phyloP scores from a whole-genome alignment of 2,113 vertebrate species.

The Proterorhinus semilunaris region DNA sequence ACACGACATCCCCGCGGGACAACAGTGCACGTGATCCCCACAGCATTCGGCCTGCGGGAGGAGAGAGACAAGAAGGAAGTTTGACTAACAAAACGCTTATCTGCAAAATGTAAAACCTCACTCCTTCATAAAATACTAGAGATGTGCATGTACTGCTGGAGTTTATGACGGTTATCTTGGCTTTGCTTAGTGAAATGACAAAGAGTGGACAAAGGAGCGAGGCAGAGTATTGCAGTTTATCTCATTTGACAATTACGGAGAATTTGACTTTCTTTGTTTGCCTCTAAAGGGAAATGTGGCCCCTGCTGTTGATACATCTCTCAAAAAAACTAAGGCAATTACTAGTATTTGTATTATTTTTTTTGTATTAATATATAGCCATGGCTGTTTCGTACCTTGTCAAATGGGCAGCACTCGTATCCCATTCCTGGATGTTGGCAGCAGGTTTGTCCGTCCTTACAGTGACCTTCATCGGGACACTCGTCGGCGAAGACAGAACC shows the following conservation, averaged over 20 bases:
- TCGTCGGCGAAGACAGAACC: constrained; percentile 48
- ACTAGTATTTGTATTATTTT: neutral
- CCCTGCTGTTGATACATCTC: no score
- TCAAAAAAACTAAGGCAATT: no score
- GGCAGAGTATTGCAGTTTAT: neutral
- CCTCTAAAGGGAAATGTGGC: no score
- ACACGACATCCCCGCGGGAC: constrained; percentile 60
- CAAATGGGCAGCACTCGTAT: constrained; percentile 74
- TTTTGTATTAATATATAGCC: neutral
- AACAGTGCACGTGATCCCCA: constrained; percentile 73
- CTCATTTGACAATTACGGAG: neutral
- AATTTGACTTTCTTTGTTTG: no score
- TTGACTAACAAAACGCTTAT: constrained; percentile 65
- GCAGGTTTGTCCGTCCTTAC: constrained; percentile 76
- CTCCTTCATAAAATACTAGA: constrained; percentile 36
- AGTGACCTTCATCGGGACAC: constrained; percentile 66
- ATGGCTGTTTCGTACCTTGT: constrained; percentile 42
- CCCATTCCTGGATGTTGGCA: constrained; percentile 59
- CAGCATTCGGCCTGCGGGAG: constrained; percentile 78
- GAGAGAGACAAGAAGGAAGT: constrained; percentile 19
- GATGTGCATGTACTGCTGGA: constrained; percentile 23
- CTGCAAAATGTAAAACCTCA: constrained; percentile 11
- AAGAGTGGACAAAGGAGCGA: constrained; percentile 5
- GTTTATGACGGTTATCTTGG: neutral
- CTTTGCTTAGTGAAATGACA: neutral